Evolutionary conservation across 2,888 invertebrate genomes (phyloP), one percentile per base, ranked within the genome.

Genomic region (Danaus chrysippus): DNA sequence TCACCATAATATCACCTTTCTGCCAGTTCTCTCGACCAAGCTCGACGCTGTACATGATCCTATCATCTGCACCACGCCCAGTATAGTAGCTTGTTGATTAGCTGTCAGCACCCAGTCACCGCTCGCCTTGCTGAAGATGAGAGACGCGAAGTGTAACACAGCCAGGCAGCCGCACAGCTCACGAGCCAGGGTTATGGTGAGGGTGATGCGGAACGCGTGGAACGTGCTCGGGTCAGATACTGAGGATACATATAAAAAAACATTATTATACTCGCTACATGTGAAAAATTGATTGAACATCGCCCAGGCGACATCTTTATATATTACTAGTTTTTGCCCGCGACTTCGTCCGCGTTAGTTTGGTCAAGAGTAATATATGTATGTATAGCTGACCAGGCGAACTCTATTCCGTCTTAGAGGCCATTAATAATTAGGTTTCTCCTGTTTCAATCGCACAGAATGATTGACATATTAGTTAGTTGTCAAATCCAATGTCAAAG

Each of bases 201-300:
- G 86, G 0, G 92, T 92, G 59, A 93, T 92, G 53, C 92, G 91
- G 70, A 92, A 91, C 0, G 92, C 92, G 1, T 91, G 84, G 71
- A 91, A 87, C 0, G 85, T 85, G 62, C 74, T 80, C 53, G 81
- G 79, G 68, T 90, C 89, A 0, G 86, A 76, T 12, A 87, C 89
- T 88, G 75, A 8, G 59, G 68, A 23, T 44, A 23, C 42, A 61
- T 17, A 54, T 43, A 13, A 53, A 12, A 10, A 49, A n/a, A n/a
- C n/a, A n/a, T n/a, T n/a, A n/a, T n/a, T n/a, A n/a, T n/a, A n/a
- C n/a, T n/a, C n/a, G n/a, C n/a, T n/a, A n/a, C n/a, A n/a, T n/a
- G n/a, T n/a, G n/a, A n/a, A n/a, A n/a, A n/a, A n/a, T n/a, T n/a
- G n/a, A n/a, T n/a, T n/a, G n/a, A n/a, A n/a, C n/a, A n/a, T n/a